Conservation (phyloP, 1,140 invertebrate genomes). For the Caenorhabditis briggsae region DNA sequence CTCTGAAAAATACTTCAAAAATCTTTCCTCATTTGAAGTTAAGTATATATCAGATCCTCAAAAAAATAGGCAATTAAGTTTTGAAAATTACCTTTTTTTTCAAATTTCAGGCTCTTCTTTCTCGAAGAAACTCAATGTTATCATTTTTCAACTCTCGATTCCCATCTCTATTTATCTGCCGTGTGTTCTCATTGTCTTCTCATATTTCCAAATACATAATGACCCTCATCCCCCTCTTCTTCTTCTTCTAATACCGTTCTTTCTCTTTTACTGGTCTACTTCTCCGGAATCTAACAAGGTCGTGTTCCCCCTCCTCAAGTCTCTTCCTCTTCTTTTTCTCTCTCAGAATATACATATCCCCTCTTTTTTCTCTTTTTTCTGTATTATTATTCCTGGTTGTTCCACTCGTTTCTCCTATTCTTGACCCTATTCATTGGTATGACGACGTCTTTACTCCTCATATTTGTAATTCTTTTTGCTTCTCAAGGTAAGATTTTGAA, state of each 20-base stretch:
- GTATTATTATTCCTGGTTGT: conserved; percentile 35
- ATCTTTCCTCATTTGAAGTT: too few species aligned
- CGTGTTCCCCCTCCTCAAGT: neutral
- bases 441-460: neutral
- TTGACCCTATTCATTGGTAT: neutral
- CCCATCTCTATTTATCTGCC: neutral
- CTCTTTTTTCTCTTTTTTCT: neutral
- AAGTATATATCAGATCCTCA: too few species aligned
- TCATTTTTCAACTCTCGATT: too few species aligned
- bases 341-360: conserved; percentile 10
- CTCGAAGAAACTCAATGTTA: neutral
- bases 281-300: conserved; percentile 33
- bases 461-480: neutral
- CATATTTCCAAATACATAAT: conserved; percentile 35
- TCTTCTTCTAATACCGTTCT: conserved; percentile 1
- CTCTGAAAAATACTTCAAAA: too few species aligned
- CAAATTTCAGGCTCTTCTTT: neutral
- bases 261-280: neutral
- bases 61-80: too few species aligned
- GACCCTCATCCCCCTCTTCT: conserved; percentile 8
- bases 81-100: too few species aligned
- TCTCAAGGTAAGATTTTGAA: neutral
- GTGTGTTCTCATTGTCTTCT: neutral
- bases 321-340: neutral
- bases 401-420: neutral